Evolutionary conservation across 2,797 vertebrate genomes (phyloP).

Genomic region (Neopelma chrysocephalum): DNA sequence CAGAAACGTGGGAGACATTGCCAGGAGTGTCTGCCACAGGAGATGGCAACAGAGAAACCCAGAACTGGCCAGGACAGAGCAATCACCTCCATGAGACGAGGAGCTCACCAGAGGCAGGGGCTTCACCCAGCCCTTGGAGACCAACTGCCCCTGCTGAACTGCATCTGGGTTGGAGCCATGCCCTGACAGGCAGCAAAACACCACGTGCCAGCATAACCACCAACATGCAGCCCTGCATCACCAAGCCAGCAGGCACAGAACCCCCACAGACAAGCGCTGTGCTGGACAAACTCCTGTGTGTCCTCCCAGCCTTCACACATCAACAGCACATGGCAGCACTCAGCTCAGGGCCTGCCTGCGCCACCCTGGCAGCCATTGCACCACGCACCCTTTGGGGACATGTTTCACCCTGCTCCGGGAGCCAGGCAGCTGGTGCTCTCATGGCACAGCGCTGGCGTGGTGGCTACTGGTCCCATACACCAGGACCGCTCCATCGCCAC

Average conservation of each 20-base stretch:
- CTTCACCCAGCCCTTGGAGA: neutral
- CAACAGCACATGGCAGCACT: fast-evolving
- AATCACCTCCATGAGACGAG: fast-evolving
- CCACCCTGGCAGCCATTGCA: fast-evolving
- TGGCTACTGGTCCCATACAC: neutral
- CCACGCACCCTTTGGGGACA: fast-evolving
- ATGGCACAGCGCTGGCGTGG: fast-evolving
- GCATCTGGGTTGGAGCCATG: fast-evolving
- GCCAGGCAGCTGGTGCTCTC: fast-evolving
- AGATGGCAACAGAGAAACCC: neutral
- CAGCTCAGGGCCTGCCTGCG: neutral
- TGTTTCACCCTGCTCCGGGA: fast-evolving
- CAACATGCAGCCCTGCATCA: fast-evolving
- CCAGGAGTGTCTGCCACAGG: neutral
- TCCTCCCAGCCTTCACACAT: neutral
- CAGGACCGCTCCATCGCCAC: fast-evolving
- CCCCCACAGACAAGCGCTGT: fast-evolving
- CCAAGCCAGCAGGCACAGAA: neutral
- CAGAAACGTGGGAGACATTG: neutral
- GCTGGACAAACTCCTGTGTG: fast-evolving
- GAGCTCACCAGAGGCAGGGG: fast-evolving
- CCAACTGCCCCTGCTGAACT: neutral
- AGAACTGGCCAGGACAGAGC: neutral
- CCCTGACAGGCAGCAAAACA: neutral
- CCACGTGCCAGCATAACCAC: fast-evolving